These are phyloP conservation scores for Tillus elongatus DNA, from an alignment of 2,888 invertebrate species.

Conservation along the genomic window DNA sequence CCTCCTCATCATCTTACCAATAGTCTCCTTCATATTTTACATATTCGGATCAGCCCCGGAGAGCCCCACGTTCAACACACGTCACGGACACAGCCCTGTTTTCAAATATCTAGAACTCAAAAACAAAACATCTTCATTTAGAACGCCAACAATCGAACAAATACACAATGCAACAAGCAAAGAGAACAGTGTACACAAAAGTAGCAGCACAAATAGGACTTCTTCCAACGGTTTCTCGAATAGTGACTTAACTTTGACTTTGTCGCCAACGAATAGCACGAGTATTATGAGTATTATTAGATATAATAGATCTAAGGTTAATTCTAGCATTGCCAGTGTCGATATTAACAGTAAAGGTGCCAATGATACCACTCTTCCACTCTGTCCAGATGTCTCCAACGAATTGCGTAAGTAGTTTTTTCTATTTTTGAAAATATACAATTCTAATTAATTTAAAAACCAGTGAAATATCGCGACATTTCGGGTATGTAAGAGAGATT, in stretches of 20 bases:
- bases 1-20: not conserved
- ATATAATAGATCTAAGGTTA: too few species aligned
- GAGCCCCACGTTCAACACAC: not conserved
- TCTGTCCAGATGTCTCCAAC: conserved; percentile 54
- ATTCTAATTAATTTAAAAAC: not conserved
- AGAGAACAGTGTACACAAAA: too few species aligned
- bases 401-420: conserved; percentile 50
- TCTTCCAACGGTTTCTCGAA: too few species aligned
- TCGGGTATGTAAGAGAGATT: too few species aligned
- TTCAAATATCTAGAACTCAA: not conserved
- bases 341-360: conserved; percentile 17
- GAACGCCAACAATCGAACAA: not conserved
- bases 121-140: not conserved
- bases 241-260: too few species aligned
- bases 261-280: conserved; percentile 2
- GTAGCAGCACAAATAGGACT: not conserved
- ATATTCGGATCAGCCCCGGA: not conserved
- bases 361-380: conserved; percentile 32
- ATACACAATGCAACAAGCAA: not conserved
- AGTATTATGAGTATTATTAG: not conserved
- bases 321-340: conserved; percentile 12
- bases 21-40: not conserved
- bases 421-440: not conserved
- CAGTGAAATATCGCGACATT: too few species aligned
- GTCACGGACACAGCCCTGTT: not conserved